A percentile compares a stretch with the other conserved stretches of the same genome.
These are phyloP conservation scores for Cecropterus lyciades DNA, from an alignment of 1,140 invertebrate species.

Conservation along the genomic window DNA sequence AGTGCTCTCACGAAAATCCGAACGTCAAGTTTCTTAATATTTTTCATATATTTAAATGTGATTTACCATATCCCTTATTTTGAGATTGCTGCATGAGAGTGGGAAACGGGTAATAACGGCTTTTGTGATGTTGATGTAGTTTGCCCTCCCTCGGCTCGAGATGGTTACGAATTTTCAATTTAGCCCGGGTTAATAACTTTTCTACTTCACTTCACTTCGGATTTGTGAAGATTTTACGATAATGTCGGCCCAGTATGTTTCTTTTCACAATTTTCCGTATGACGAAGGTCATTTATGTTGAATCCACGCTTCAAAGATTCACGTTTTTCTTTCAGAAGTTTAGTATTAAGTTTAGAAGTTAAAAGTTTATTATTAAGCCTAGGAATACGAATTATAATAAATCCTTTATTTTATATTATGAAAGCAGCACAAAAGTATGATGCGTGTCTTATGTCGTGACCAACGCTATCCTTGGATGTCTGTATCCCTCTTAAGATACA, in stretches of 20 bases:
- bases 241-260: constrained; percentile 10
- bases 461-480: no score
- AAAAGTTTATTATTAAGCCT: no score
- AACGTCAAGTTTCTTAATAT: constrained; percentile 52
- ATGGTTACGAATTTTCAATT: constrained; percentile 34
- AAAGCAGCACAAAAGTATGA: no score
- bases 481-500: no score
- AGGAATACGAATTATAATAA: no score
- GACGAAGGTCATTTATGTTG: no score
- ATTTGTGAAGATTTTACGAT: constrained; percentile 23
- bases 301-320: no score
- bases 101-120: constrained; percentile 31
- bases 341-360: no score
- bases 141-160: constrained; percentile 23
- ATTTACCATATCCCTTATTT: constrained; percentile 33
- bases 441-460: no score
- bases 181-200: constrained; percentile 30
- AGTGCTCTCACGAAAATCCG: constrained; percentile 51
- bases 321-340: no score
- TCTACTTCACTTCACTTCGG: constrained; percentile 30
- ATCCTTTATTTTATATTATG: no score
- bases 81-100: constrained; percentile 28
- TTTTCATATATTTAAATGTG: constrained; percentile 35
- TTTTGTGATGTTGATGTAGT: constrained; percentile 35
- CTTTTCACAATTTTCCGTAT: neutral